Evolutionary conservation across 2,113 vertebrate genomes (phyloP).

Genomic region (rabbit (Oryctolagus cuniculus)): mOryCun1.1 NC_091440.1:113183001-113183500

Average conservation of each 20-base stretch:
- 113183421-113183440: too few species aligned
- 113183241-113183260: background rate
- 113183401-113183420: too few species aligned
- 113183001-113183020: too few species aligned
- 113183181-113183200: background rate
- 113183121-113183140: conserved; percentile 34
- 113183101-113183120: background rate
- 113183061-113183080: too few species aligned
- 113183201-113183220: background rate
- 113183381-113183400: too few species aligned
- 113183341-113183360: background rate
- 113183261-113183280: background rate
- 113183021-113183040: too few species aligned
- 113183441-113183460: too few species aligned
- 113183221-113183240: background rate
- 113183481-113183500: too few species aligned
- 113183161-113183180: background rate
- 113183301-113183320: background rate
- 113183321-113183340: background rate
- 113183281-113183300: background rate
- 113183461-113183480: too few species aligned
- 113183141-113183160: background rate
- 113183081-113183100: too few species aligned
- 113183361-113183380: background rate
- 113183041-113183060: too few species aligned